Evolutionary conservation across 2,113 vertebrate species (phyloP).

Genomic region (Oreochromis tanganicae): DNA sequence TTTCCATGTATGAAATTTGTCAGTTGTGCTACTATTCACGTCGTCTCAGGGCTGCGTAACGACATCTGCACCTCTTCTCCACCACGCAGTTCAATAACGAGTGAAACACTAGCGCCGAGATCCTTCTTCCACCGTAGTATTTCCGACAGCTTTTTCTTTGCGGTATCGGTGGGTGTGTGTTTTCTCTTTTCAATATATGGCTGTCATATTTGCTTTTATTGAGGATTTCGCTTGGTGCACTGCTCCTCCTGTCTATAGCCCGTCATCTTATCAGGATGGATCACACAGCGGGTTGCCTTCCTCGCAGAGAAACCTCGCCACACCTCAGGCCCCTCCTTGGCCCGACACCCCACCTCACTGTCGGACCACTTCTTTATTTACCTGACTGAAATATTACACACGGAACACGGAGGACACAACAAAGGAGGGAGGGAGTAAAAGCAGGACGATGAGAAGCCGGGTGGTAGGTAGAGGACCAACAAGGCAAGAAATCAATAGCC

Average conservation of each 20-base stretch:
- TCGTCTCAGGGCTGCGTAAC: not conserved
- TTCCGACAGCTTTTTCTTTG: conserved; percentile 35
- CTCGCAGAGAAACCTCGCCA: conserved; percentile 18
- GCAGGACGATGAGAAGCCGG: conserved; percentile 40
- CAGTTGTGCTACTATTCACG: conserved; percentile 23
- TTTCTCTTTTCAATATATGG: conserved; percentile 29
- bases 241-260: conserved; percentile 52
- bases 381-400: conserved; percentile 58
- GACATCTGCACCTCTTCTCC: conserved; percentile 12
- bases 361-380: conserved; percentile 59
- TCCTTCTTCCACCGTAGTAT: conserved; percentile 8
- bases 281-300: conserved; percentile 33
- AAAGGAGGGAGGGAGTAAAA: conserved; percentile 43
- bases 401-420: conserved; percentile 50
- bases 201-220: conserved; percentile 67
- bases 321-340: conserved; percentile 35
- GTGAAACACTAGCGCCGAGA: conserved; percentile 1
- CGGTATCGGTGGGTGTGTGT: conserved; percentile 12
- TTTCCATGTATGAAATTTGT: not conserved
- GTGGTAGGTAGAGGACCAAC: conserved; percentile 59
- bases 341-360: conserved; percentile 21
- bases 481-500: conserved; percentile 73
- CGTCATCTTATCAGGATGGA: conserved; percentile 49
- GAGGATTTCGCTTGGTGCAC: conserved; percentile 50
- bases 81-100: conserved; percentile 18